These are phyloP conservation scores for Xylocopa sonorina DNA, from an alignment of 1,140 invertebrate genomes.

Conservation along the genomic window DNA sequence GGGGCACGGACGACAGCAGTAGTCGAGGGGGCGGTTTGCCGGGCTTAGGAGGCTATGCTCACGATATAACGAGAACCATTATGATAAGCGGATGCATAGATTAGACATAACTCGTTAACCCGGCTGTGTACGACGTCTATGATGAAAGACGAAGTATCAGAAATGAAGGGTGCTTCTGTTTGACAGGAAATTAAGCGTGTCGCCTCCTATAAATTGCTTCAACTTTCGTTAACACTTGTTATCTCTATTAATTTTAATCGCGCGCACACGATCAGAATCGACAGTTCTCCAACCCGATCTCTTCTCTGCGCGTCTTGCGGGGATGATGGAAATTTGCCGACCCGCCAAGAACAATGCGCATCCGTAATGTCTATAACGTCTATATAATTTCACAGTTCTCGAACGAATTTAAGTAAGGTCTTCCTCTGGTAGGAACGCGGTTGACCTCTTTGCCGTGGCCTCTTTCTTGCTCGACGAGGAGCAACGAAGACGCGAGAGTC, in stretches of 20 bases:
- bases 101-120: constrained; percentile 80
- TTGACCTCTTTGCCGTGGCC: constrained; percentile 66
- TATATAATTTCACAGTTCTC: background rate
- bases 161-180: constrained; percentile 14
- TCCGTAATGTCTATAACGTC: no score
- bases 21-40: constrained; percentile 59
- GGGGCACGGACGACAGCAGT: constrained; percentile 33
- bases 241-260: no score
- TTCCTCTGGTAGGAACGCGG: constrained; percentile 63
- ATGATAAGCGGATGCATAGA: constrained; percentile 81
- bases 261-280: no score
- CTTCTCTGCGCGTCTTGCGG: no score
- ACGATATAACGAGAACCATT: constrained; percentile 78
- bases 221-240: no score
- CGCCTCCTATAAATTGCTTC: no score
- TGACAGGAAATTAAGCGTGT: constrained; percentile 3
- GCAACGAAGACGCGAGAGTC: constrained; percentile 41
- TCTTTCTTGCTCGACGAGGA: background rate
- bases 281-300: no score
- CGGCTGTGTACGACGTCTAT: constrained; percentile 71
- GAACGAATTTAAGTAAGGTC: background rate
- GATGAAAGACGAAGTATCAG: constrained; percentile 22
- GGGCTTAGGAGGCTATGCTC: constrained; percentile 57
- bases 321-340: no score
- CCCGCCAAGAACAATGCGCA: no score